These are phyloP conservation scores for Halcyon malimbica DNA, from an alignment of 2,113 vertebrate species.

Conservation along the genomic window DNA sequence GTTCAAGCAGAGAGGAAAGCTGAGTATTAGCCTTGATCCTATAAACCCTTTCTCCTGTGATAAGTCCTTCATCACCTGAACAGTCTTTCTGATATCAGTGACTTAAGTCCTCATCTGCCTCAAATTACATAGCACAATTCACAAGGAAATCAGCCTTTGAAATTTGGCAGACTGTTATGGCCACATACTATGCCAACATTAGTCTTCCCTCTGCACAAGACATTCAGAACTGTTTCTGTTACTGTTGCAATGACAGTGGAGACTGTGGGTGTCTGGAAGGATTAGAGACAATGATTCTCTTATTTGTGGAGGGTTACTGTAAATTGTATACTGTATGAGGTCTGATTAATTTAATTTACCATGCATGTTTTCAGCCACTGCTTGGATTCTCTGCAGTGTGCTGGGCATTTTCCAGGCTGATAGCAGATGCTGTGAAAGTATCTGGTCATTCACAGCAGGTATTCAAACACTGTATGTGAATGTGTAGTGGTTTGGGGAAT, in stretches of 20 bases:
- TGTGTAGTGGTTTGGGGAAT: background rate
- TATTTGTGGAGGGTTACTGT: background rate
- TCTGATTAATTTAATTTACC: background rate
- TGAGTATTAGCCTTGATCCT: background rate
- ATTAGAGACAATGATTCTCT: background rate
- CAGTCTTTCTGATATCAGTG: background rate
- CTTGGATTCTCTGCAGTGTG: background rate
- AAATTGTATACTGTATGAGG: background rate
- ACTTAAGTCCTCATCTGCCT: background rate
- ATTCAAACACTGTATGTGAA: fast-evolving
- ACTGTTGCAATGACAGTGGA: background rate
- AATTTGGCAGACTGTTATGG: background rate
- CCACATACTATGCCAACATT: background rate
- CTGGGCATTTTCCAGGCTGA: background rate
- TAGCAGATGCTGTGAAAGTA: background rate
- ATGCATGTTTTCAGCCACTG: background rate
- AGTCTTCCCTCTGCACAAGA: background rate
- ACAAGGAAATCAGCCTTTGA: background rate
- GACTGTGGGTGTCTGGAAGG: background rate
- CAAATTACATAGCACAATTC: background rate
- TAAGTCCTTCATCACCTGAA: slow-evolving; percentile 2
- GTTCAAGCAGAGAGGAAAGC: background rate
- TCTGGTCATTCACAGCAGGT: background rate
- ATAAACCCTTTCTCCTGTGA: background rate
- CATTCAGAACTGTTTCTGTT: background rate